A percentile compares a stretch with the other conserved stretches of the same genome.
These are phyloP conservation scores for Monarcha castaneiventris DNA, from an alignment of 2,113 vertebrate species.

Conservation along the genomic window DNA sequence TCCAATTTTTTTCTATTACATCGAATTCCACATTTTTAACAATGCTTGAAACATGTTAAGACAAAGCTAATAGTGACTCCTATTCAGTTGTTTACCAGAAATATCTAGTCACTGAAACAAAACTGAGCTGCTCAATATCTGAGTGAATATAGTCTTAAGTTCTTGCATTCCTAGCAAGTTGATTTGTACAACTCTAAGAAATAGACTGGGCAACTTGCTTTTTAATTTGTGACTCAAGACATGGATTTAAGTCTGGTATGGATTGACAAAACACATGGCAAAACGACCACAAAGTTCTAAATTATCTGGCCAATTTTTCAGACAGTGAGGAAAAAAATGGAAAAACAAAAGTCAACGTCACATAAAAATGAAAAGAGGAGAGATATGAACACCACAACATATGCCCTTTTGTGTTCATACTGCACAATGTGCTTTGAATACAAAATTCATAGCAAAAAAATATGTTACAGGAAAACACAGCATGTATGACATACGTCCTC, in stretches of 20 bases:
- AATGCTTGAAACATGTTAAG: background rate
- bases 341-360: background rate
- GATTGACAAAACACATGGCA: background rate
- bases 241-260: background rate
- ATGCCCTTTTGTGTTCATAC: background rate
- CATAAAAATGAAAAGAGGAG: background rate
- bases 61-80: background rate
- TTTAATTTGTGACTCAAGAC: background rate
- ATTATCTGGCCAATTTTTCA: background rate
- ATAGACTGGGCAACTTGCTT: background rate
- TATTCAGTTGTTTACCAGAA: background rate
- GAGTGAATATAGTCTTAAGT: background rate
- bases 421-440: background rate
- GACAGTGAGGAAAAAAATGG: background rate
- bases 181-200: background rate
- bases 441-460: background rate
- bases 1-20: background rate
- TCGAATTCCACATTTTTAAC: background rate
- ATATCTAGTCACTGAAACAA: background rate
- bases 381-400: background rate
- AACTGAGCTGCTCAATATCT: background rate
- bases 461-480: background rate
- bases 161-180: background rate
- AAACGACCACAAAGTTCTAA: background rate
- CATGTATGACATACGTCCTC: background rate